phyloP scores from a whole-genome alignment of 2,888 invertebrate genomes.

The Amphimallon solstitiale region DNA sequence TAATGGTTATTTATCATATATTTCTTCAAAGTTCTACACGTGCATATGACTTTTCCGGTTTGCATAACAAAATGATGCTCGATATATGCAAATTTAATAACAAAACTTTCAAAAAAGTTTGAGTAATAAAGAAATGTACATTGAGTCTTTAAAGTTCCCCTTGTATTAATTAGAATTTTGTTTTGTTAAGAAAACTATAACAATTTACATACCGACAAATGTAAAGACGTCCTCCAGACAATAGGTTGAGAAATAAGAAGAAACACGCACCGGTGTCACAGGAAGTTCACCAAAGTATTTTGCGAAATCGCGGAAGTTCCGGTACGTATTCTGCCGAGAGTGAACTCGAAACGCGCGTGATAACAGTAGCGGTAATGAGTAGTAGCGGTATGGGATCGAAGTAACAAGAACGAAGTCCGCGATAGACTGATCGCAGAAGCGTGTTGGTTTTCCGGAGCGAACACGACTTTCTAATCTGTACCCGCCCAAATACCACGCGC shows the following conservation, averaged over 20 bases:
- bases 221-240: neutral
- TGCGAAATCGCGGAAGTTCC: conserved; percentile 44
- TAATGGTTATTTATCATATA: too few relatives aligned
- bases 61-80: too few relatives aligned
- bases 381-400: conserved; percentile 24
- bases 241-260: conserved; percentile 23
- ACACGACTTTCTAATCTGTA: conserved; percentile 54
- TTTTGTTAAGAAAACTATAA: neutral
- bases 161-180: neutral
- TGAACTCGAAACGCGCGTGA: conserved; percentile 16
- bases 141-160: neutral
- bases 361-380: conserved; percentile 12
- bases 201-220: conserved; percentile 15
- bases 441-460: conserved; percentile 43
- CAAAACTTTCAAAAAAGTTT: too few relatives aligned
- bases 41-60: too few relatives aligned
- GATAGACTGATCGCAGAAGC: conserved; percentile 47
- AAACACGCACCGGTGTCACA: conserved; percentile 39
- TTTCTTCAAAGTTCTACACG: too few relatives aligned
- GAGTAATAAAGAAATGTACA: too few relatives aligned
- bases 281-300: conserved; percentile 44
- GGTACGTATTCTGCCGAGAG: conserved; percentile 34
- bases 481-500: conserved; percentile 53
- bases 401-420: conserved; percentile 42
- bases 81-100: too few relatives aligned